Percentiles rank a stretch among this genome's conserved stretches.
Evolutionary conservation across 2,888 invertebrate genomes (phyloP).

Genomic region (Lasioglossum vierecki): DNA sequence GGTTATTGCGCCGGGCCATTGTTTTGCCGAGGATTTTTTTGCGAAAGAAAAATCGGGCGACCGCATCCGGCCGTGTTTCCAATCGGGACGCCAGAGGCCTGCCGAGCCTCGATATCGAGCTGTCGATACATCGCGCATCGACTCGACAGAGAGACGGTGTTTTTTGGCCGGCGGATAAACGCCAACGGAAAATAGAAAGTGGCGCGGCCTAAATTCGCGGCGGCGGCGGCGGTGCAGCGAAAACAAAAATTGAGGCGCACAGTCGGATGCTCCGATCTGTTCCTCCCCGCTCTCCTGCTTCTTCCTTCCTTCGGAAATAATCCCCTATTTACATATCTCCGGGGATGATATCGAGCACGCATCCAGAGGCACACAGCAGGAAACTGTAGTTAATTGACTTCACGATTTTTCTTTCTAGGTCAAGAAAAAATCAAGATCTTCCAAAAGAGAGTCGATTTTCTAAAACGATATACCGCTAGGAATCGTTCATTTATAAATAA

Average conservation of each 20-base stretch:
- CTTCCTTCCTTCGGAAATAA: not conserved
- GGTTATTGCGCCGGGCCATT: not conserved
- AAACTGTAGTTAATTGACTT: not conserved
- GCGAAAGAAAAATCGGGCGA: not conserved
- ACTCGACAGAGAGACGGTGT: slow-evolving; percentile 23
- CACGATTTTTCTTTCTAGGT: not conserved
- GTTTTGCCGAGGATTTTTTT: not conserved
- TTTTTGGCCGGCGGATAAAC: slow-evolving; percentile 37
- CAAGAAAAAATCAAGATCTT: not conserved
- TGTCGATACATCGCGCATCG: slow-evolving; percentile 24
- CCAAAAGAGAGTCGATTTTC: not conserved
- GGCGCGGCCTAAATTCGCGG: slow-evolving; percentile 20
- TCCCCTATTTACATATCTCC: not conserved
- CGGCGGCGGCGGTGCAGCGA: not conserved
- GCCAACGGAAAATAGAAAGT: not conserved
- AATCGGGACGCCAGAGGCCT: not conserved
- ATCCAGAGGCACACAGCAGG: not conserved
- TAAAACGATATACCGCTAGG: not conserved
- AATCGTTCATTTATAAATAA: not conserved
- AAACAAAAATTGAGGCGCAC: slow-evolving; percentile 17
- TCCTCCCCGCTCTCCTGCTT: not conserved
- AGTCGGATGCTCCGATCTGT: slow-evolving; percentile 2
- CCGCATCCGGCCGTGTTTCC: not conserved
- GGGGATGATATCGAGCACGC: not conserved
- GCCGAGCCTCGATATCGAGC: not conserved